Evolutionary conservation across 2,888 invertebrate species (phyloP).

Genomic region (Drosophila multiciliata): DNA sequence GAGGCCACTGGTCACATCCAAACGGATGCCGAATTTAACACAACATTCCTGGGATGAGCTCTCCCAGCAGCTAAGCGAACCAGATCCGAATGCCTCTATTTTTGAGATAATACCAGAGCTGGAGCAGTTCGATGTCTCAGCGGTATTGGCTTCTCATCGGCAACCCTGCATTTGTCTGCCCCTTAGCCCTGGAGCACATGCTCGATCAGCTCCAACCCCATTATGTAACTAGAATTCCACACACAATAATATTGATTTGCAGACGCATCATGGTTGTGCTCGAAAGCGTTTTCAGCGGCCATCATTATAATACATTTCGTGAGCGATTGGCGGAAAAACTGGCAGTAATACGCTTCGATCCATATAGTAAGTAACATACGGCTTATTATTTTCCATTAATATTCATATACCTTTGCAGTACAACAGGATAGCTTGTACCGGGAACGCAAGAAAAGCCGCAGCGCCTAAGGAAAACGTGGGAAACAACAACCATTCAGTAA

Average conservation of each 20-base stretch:
- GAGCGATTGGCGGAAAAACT: constrained; percentile 92
- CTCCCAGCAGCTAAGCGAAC: no score
- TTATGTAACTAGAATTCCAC: fast-evolving
- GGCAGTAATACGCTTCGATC: constrained; percentile 91
- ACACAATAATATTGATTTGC: background rate
- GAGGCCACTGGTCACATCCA: no score
- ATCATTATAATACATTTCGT: constrained; percentile 88
- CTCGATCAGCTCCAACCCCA: no score
- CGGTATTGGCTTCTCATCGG: no score
- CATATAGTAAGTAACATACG: constrained; percentile 88
- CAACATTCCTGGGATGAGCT: no score
- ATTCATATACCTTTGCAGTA: constrained; percentile 87
- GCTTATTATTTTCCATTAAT: background rate
- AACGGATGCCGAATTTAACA: no score
- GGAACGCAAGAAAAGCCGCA: constrained; percentile 92
- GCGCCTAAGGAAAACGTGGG: constrained; percentile 81
- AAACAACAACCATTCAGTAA: background rate
- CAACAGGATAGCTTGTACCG: constrained; percentile 88
- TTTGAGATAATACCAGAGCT: no score
- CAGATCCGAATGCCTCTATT: no score
- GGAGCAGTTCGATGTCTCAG: no score
- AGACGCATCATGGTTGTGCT: constrained; percentile 91
- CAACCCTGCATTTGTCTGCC: no score
- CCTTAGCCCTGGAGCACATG: no score
- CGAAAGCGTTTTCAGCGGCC: constrained; percentile 92